Percentiles rank a stretch among this genome's conserved stretches.
phyloP scores from a whole-genome alignment of 2,113 vertebrate species.

The Ciconia stormi region DNA sequence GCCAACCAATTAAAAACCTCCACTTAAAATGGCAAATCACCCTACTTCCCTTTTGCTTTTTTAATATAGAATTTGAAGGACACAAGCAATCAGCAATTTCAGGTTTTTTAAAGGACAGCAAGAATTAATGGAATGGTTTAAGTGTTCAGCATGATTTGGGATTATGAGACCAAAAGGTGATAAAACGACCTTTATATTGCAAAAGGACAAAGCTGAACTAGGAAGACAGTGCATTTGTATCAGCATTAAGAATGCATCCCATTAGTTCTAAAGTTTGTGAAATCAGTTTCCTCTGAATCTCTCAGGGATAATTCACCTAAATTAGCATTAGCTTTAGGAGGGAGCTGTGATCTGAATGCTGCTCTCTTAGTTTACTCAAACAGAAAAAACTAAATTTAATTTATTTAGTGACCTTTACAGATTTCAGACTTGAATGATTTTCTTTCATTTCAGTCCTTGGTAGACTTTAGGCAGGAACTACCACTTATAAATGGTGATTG shows the following conservation, averaged over 20 bases:
- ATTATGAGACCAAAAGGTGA: slow-evolving; percentile 41
- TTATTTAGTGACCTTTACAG: slow-evolving; percentile 64
- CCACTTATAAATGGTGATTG: slow-evolving; percentile 28
- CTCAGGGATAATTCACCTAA: slow-evolving; percentile 44
- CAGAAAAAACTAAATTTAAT: slow-evolving; percentile 21
- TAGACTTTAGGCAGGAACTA: background rate
- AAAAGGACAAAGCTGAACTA: slow-evolving; percentile 24
- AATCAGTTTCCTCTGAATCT: slow-evolving; percentile 33
- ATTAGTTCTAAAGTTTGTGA: slow-evolving; percentile 33
- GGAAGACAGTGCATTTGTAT: background rate
- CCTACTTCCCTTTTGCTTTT: background rate
- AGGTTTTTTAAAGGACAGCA: background rate
- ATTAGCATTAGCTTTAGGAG: slow-evolving; percentile 50
- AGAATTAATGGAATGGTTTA: slow-evolving; percentile 16
- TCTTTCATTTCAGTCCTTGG: slow-evolving; percentile 51
- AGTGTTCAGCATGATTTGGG: slow-evolving; percentile 29
- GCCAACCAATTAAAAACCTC: fast-evolving
- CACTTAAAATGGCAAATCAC: background rate
- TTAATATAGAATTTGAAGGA: background rate
- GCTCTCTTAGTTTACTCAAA: slow-evolving; percentile 28
- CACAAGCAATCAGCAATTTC: background rate
- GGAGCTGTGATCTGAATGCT: slow-evolving; percentile 43
- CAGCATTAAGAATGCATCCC: slow-evolving; percentile 33
- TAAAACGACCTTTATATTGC: background rate
- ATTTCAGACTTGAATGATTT: slow-evolving; percentile 59